phyloP scores from a whole-genome alignment of 1,140 invertebrate species.

The Drosophila pandora region DNA sequence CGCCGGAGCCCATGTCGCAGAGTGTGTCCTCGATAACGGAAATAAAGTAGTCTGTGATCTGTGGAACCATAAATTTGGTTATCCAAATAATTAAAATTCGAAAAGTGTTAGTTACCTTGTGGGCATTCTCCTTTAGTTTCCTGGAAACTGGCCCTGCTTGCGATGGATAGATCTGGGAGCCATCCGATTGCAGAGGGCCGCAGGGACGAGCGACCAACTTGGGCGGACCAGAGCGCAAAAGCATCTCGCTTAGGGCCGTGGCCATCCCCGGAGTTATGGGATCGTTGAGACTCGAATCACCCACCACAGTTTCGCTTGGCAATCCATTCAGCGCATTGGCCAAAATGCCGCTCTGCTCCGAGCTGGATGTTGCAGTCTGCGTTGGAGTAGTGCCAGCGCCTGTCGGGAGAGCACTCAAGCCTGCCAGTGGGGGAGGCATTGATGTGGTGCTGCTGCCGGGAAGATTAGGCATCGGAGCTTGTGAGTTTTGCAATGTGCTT shows the following conservation, averaged over 20 bases:
- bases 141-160: constrained; percentile 83
- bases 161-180: constrained; percentile 79
- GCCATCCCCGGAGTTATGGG: constrained; percentile 69
- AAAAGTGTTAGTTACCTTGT: constrained; percentile 76
- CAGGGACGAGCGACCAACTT: constrained; percentile 83
- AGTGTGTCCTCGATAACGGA: constrained; percentile 86
- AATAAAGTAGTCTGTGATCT: constrained; percentile 85
- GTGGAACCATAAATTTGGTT: neutral
- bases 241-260: constrained; percentile 76
- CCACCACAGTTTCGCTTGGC: constrained; percentile 30
- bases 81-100: neutral
- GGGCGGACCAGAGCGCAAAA: constrained; percentile 78
- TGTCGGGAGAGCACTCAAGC: constrained; percentile 41
- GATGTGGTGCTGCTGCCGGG: constrained; percentile 8
- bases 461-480: neutral
- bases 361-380: neutral
- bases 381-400: constrained; percentile 1
- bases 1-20: constrained; percentile 84
- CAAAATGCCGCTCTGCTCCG: constrained; percentile 30
- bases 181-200: constrained; percentile 80
- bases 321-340: constrained; percentile 60
- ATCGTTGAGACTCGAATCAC: constrained; percentile 38
- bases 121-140: constrained; percentile 84
- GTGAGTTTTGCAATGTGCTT: constrained; percentile 45
- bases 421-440: constrained; percentile 66